Conservation (phyloP, 2,113 vertebrate species). For the Turnix velox region DNA sequence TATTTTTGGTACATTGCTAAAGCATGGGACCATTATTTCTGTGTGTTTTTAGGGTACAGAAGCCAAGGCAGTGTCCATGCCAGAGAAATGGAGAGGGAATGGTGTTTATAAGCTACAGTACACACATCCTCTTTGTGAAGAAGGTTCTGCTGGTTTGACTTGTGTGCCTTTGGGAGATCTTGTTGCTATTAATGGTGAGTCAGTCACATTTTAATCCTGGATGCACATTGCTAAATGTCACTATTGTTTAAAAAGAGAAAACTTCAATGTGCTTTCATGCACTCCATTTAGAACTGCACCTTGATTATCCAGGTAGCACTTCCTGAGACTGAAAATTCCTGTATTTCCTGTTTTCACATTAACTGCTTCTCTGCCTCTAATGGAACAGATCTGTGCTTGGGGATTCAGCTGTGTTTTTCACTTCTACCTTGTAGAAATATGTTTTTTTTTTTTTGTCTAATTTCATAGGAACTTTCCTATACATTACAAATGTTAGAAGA, state of each 20-base stretch:
- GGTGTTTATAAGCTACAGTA: slow-evolving; percentile 85
- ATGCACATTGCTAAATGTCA: neutral
- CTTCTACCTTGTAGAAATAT: neutral
- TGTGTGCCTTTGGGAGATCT: slow-evolving; percentile 83
- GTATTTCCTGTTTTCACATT: neutral
- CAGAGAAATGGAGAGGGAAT: slow-evolving; percentile 78
- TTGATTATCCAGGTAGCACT: neutral
- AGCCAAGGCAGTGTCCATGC: slow-evolving; percentile 79
- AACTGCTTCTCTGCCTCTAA: neutral
- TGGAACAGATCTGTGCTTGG: neutral
- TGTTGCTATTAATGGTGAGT: slow-evolving; percentile 84
- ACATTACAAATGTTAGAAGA: neutral
- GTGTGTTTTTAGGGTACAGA: slow-evolving; percentile 65
- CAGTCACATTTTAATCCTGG: neutral
- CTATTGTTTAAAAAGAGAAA: neutral
- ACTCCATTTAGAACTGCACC: neutral
- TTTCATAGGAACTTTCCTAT: neutral
- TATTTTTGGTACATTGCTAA: neutral
- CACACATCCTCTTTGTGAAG: slow-evolving; percentile 82
- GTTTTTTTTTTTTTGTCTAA: neutral
- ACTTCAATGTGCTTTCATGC: neutral
- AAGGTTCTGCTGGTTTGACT: slow-evolving; percentile 76
- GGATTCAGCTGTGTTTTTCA: neutral
- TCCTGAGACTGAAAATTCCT: neutral
- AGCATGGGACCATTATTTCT: neutral